These are phyloP conservation scores for Sorex maritimensis DNA, from an alignment of 2,797 vertebrate species.

Conservation along the genomic window DNA sequence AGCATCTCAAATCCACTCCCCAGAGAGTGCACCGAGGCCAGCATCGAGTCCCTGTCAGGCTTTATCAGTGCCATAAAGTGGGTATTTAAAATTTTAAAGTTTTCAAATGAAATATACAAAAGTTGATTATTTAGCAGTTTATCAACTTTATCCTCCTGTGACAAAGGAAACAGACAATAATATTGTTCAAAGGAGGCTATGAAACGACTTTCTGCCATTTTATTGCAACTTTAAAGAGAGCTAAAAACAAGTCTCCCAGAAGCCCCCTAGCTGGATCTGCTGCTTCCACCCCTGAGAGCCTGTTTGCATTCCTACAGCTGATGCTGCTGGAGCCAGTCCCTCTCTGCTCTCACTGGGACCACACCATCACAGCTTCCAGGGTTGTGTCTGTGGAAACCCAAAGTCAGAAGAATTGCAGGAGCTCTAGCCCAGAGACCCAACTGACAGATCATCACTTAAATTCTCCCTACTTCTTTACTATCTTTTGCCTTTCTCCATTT, in stretches of 20 bases:
- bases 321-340: slow-evolving; percentile 78
- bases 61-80: slow-evolving; percentile 83
- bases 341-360: slow-evolving; percentile 25
- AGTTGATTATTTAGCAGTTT: slow-evolving; percentile 88
- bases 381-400: slow-evolving; percentile 51
- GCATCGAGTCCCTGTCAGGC: slow-evolving; percentile 29
- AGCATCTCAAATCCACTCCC: slow-evolving; percentile 51
- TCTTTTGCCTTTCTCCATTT: slow-evolving; percentile 1
- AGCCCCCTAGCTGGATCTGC: slow-evolving; percentile 61
- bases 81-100: slow-evolving; percentile 88
- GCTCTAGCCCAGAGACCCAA: not conserved
- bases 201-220: slow-evolving; percentile 80
- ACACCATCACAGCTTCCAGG: not conserved
- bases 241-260: slow-evolving; percentile 64
- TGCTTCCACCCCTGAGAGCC: slow-evolving; percentile 28
- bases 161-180: slow-evolving; percentile 79
- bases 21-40: slow-evolving; percentile 58
- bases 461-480: not conserved
- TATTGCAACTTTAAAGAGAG: slow-evolving; percentile 84
- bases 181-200: slow-evolving; percentile 76
- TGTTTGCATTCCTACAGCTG: slow-evolving; percentile 80
- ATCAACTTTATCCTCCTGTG: slow-evolving; percentile 84
- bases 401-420: slow-evolving; percentile 2
- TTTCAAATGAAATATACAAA: slow-evolving; percentile 88
- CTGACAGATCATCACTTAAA: not conserved